Conservation (phyloP, 2,113 vertebrate genomes). For the Pedetes capensis region DNA sequence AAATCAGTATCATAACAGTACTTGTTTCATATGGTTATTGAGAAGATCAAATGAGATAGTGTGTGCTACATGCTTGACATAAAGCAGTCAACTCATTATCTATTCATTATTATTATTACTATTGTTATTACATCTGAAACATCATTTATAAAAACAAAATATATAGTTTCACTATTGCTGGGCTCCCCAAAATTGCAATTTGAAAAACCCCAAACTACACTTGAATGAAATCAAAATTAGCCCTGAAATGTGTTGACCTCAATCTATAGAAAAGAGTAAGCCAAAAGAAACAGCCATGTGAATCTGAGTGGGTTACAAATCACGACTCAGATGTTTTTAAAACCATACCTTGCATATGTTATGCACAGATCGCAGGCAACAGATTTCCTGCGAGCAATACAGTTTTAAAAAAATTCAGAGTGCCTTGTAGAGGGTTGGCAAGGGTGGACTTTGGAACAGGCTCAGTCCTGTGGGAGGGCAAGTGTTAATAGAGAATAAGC, state of each 20-base stretch:
- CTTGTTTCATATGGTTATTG: neutral
- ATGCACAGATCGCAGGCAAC: conserved; percentile 40
- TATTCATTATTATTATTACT: neutral
- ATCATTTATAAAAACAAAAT: conserved; percentile 14
- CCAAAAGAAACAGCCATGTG: neutral
- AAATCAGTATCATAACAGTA: neutral
- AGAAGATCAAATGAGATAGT: neutral
- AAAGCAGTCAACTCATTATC: neutral
- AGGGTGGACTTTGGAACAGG: conserved; percentile 24
- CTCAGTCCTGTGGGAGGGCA: neutral
- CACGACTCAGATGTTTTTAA: conserved; percentile 62
- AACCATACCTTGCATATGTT: conserved; percentile 25
- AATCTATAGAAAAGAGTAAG: neutral
- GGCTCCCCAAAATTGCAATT: neutral
- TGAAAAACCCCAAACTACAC: neutral
- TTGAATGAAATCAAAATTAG: conserved; percentile 43
- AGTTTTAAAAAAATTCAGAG: neutral
- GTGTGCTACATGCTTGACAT: neutral
- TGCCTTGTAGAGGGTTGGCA: conserved; percentile 28
- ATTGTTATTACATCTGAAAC: neutral
- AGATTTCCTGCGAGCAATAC: conserved; percentile 57
- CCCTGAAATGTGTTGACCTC: neutral
- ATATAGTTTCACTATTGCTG: neutral
- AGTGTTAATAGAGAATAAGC: conserved; percentile 50
- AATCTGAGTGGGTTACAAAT: conserved; percentile 60